Percentiles rank a stretch among this genome's conserved stretches.
Conservation (phyloP, 2,888 invertebrate genomes). For the Aspidiotus rigidus region DNA sequence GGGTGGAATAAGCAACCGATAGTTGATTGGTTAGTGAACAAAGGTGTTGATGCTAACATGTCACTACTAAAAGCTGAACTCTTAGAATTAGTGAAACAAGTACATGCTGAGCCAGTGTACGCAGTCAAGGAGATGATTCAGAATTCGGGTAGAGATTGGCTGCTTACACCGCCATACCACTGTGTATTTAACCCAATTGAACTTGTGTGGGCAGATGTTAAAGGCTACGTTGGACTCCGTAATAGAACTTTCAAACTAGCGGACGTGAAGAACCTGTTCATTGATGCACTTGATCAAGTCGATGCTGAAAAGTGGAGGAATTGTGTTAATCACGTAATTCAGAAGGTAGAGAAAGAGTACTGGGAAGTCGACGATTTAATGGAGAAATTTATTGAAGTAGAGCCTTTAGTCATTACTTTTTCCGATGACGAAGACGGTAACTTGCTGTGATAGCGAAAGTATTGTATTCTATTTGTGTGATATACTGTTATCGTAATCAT, state of each 20-base stretch:
- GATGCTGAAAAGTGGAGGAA: constrained; percentile 33
- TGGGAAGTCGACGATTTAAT: neutral
- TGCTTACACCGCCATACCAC: constrained; percentile 36
- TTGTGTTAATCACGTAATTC: constrained; percentile 19
- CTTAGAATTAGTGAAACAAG: constrained; percentile 1
- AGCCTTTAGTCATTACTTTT: neutral
- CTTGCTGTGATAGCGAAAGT: too few species aligned
- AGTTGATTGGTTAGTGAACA: too few species aligned
- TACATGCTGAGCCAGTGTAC: constrained; percentile 2
- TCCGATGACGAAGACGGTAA: neutral
- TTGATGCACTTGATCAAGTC: constrained; percentile 27
- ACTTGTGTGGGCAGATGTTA: constrained; percentile 35
- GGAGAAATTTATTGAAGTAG: neutral
- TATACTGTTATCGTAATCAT: too few species aligned
- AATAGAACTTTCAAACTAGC: constrained; percentile 30
- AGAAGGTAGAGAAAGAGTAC: constrained; percentile 7
- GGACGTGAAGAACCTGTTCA: constrained; percentile 16
- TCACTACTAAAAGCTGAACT: constrained; percentile 7
- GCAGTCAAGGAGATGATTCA: constrained; percentile 33
- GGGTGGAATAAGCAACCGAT: too few species aligned
- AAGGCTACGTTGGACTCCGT: constrained; percentile 31
- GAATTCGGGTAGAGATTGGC: constrained; percentile 22
- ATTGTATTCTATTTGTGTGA: too few species aligned
- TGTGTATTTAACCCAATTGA: constrained; percentile 36
- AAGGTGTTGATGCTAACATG: too few species aligned